phyloP scores from a whole-genome alignment of 2,113 vertebrate genomes.

The Sinocyclocheilus grahami region DNA sequence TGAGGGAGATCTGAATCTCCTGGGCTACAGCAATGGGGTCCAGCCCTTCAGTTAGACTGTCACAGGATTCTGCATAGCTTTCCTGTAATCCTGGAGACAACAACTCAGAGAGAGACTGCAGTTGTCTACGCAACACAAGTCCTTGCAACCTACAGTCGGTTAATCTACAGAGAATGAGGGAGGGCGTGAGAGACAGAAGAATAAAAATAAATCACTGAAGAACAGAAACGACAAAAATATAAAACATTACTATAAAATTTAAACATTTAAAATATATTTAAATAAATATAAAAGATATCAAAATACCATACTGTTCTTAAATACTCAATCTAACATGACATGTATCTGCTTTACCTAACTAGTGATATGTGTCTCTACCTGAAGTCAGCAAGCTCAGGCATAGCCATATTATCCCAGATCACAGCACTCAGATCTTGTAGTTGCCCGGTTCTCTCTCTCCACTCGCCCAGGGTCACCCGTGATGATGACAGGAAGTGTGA shows the following conservation, averaged over 20 bases:
- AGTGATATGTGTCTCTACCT: slow-evolving; percentile 74
- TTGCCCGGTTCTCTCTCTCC: slow-evolving; percentile 86
- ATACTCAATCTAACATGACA: not conserved
- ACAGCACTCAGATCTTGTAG: slow-evolving; percentile 81
- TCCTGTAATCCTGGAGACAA: slow-evolving; percentile 80
- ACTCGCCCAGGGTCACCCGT: slow-evolving; percentile 86
- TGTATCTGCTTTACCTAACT: not conserved
- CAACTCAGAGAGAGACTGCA: slow-evolving; percentile 82
- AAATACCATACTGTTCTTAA: not conserved
- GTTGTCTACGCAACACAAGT: slow-evolving; percentile 79
- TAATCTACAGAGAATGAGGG: slow-evolving; percentile 63
- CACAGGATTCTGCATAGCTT: slow-evolving; percentile 82
- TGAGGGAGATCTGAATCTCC: slow-evolving; percentile 80
- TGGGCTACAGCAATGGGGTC: slow-evolving; percentile 77
- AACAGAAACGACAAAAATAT: not conserved
- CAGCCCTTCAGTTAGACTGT: slow-evolving; percentile 73
- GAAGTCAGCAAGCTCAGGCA: slow-evolving; percentile 81
- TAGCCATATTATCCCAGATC: slow-evolving; percentile 89
- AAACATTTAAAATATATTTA: not conserved
- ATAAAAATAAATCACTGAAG: not conserved
- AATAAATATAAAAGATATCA: not conserved
- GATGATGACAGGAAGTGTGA: slow-evolving; percentile 81
- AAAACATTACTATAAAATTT: not conserved
- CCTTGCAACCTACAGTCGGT: slow-evolving; percentile 86
- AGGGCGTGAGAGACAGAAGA: not conserved